These are phyloP conservation scores for Chironomus riparius DNA, from an alignment of 2,888 invertebrate species.

Conservation along the genomic window DNA sequence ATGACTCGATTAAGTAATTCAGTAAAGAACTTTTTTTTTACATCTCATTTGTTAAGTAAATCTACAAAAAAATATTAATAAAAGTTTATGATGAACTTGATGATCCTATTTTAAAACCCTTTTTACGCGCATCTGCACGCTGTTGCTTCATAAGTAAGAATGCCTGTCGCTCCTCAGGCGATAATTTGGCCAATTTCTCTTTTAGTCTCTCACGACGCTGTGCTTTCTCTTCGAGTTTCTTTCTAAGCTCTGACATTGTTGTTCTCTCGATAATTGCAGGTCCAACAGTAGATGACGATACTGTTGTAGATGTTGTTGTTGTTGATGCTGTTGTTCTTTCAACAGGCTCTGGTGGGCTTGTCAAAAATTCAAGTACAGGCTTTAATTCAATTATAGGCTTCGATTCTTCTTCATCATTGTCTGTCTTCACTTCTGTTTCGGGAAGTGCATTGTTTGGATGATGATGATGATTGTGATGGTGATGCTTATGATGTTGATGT, in stretches of 20 bases:
- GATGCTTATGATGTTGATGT: background rate
- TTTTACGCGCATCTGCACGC: conserved; percentile 16
- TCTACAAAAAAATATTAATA: background rate
- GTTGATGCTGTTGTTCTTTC: background rate
- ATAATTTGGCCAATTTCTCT: conserved; percentile 9
- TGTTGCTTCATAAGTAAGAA: conserved; percentile 22
- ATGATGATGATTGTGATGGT: background rate
- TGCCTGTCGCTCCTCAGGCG: conserved; percentile 15
- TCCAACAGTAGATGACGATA: background rate
- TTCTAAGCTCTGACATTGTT: background rate
- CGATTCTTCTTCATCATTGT: background rate
- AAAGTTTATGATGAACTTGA: background rate
- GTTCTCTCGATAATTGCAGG: background rate
- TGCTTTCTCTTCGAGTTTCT: conserved; percentile 16
- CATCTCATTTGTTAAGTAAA: background rate
- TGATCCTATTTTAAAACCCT: background rate
- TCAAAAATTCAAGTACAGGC: background rate
- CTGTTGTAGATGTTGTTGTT: background rate
- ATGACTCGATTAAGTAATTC: background rate
- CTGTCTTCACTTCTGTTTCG: background rate
- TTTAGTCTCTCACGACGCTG: conserved; percentile 16
- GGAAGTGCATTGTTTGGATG: background rate
- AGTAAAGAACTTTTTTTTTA: background rate
- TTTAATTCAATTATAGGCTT: too few species aligned
- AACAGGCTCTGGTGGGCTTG: background rate